Evolutionary conservation across 2,888 invertebrate genomes (phyloP), one percentile per base, ranked within the genome.

Genomic region (Toxonevra muliebris): DNA sequence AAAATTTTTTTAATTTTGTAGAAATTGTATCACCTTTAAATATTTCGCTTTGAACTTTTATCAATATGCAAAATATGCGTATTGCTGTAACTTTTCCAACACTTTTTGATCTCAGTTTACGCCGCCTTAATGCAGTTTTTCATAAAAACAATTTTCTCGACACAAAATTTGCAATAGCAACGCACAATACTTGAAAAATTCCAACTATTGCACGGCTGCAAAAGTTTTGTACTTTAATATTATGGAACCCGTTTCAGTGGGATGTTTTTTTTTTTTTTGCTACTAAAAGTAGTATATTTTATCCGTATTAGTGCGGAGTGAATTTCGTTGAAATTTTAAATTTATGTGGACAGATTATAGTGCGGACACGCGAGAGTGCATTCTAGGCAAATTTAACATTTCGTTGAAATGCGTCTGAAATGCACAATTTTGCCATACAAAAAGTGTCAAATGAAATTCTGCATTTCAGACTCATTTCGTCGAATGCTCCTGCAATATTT

Each of bases 81-180:
- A 15, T 15, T 15, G 48, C 48, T 15, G 48, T 15, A 48, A 48
- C 48, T n/a, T 15, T 48, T 48, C 3, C 15, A 48, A 48, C 48
- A 48, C 48, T 48, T 48, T 48, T 48, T 48, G 48, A n/a, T n/a
- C 48, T 13, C 4, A 48, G 5, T 48, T 48, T 15, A 48, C 5
- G 48, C 15, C 48, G 48, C 11, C 15, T 48, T 48, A 48, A 13
- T 11, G 48, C 48, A 13, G 48, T 48, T 48, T 48, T 48, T n/a
- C 15, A 48, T 48, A 48, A 48, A 48, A 48, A 48, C 48, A 48
- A 48, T 48, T n/a, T 15, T 48, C 15, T 48, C 48, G 48, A n/a
- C n/a, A 48, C 13, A 48, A 48, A 48, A 48, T 11, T 15, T 48
- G 13, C 48, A n/a, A 48, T 48, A 15, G n/a, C 48, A 7, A 15